These are phyloP conservation scores for Enteromius trimaculatus DNA, from an alignment of 2,797 vertebrate genomes.

Conservation along the genomic window DNA sequence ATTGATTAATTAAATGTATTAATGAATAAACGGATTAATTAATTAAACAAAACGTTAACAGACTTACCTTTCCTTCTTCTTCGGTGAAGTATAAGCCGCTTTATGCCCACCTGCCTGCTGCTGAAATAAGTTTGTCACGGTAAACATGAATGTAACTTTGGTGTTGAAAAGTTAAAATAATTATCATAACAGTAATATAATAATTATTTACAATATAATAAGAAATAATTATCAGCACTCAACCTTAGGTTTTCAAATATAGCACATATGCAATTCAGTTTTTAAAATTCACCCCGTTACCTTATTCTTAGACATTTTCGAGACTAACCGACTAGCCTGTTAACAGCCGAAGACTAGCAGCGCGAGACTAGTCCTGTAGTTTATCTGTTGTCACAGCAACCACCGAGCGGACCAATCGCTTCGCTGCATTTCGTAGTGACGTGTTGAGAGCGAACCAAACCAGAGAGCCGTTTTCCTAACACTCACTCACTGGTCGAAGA, in stretches of 20 bases:
- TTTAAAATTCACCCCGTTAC: slow-evolving; percentile 34
- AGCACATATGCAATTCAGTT: not conserved
- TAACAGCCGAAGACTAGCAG: not conserved
- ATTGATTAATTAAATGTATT: no score
- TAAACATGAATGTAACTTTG: not conserved
- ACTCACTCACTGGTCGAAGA: no score
- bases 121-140: slow-evolving; percentile 18
- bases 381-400: slow-evolving; percentile 44
- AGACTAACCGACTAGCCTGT: not conserved
- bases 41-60: not conserved
- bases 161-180: no score
- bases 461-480: not conserved
- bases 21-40: not conserved
- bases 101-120: slow-evolving; percentile 70
- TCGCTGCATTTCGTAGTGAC: not conserved
- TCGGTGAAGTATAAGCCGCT: slow-evolving; percentile 62
- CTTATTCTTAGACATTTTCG: slow-evolving; percentile 71
- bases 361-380: not conserved
- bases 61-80: slow-evolving; percentile 73
- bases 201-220: no score
- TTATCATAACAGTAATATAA: no score
- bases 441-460: not conserved
- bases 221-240: not conserved
- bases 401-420: slow-evolving; percentile 2
- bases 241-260: not conserved